These are phyloP conservation scores for Philereme vetulata DNA, from an alignment of 2,888 invertebrate species.

Conservation along the genomic window DNA sequence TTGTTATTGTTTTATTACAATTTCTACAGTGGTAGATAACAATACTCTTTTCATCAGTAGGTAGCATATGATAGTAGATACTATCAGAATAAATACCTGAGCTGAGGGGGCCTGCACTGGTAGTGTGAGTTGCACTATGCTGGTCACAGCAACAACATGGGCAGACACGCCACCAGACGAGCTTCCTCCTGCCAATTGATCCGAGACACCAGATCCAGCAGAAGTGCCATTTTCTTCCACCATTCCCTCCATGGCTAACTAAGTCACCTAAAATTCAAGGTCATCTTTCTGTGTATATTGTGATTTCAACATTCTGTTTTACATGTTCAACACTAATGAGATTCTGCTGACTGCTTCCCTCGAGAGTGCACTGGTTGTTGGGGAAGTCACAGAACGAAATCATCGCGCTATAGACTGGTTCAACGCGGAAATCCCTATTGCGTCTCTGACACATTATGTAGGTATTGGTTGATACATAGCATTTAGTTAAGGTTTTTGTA, in stretches of 20 bases:
- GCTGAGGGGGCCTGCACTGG: conserved; percentile 86
- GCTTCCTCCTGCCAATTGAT: conserved; percentile 65
- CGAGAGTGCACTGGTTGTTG: conserved; percentile 63
- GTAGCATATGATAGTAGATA: too few relatives aligned
- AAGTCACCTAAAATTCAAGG: conserved; percentile 87
- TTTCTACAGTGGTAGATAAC: too few relatives aligned
- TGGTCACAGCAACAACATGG: conserved; percentile 85
- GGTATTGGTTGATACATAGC: conserved; percentile 51
- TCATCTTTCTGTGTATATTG: conserved; percentile 77
- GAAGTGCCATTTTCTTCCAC: conserved; percentile 93
- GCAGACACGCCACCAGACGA: conserved; percentile 59
- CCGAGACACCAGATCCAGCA: conserved; percentile 68
- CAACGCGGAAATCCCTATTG: conserved; percentile 72
- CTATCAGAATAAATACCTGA: conserved; percentile 77
- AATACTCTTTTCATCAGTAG: too few relatives aligned
- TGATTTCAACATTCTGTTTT: conserved; percentile 52
- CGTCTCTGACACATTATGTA: conserved; percentile 52
- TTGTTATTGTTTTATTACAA: too few relatives aligned
- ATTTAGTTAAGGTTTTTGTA: conserved; percentile 50
- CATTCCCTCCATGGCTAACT: conserved; percentile 93
- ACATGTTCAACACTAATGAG: conserved; percentile 10
- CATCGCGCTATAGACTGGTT: conserved; percentile 69
- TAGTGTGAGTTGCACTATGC: conserved; percentile 94
- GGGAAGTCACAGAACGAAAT: conserved; percentile 71
- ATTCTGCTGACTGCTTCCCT: conserved; percentile 43